Evolutionary conservation across 2,888 invertebrate genomes (phyloP), one percentile per base, ranked within the genome.

Genomic region (Drosophila nr. fundita): DNA sequence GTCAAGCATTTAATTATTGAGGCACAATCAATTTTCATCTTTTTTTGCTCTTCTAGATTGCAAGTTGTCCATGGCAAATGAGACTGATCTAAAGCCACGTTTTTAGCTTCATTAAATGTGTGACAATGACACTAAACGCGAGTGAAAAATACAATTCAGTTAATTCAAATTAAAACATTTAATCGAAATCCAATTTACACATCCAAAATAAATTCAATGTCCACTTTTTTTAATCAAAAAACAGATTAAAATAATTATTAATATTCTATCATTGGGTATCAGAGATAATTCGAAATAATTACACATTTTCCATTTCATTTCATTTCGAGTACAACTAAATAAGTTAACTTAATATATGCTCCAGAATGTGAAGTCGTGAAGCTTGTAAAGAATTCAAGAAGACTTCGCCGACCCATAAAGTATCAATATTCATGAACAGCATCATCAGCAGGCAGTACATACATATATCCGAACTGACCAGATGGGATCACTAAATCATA

Each of bases 61-160:
- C 18, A 54, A 24, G n/a, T 13, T 27, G 11, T 15, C 15, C 13
- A 38, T n/a, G 5, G 13, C 13, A 36, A n/a, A 13, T 11, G 18
- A 8, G 13, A 27, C 15, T 27, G 27, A 55, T 38, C 13, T 38
- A 27, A 27, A n/a, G 18, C 27, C 27, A 27, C 10, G 11, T 54
- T n/a, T 54, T 45, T 27, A 4, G 13, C 38, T 54, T 38, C n/a
- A 55, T 38, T 27, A 27, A 38, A n/a, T 4, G 27, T 38, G 27
- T 38, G 54, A 27, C 38, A 55, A 38, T 55, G 36, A 55, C 54
- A 55, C 54, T 7, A 52, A 52, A 32, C 32, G 15, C 21, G 32
- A 7, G 13, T 32, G 21, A 5, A 32, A 32, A 32, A 32, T 32
- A 32, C 32, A 32, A 32, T 21, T 32, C 7, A 21, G 1, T 30